Evolutionary conservation across 2,888 invertebrate genomes (phyloP), one percentile per base, ranked within the genome.

Genomic region (Phyllotreta cruciferae): DNA sequence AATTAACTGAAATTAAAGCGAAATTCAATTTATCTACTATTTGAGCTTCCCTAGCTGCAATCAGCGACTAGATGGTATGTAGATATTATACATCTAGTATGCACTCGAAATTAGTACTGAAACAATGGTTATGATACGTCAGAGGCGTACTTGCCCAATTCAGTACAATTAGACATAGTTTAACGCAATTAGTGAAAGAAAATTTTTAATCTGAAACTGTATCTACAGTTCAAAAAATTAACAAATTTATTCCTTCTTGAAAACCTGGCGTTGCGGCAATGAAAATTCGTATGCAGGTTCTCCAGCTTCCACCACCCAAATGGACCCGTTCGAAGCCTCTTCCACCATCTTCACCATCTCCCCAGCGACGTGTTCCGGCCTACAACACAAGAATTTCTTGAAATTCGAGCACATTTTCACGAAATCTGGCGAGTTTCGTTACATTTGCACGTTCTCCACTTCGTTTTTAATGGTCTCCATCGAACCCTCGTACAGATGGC

Each of bases 21-120:
- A 41, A 52, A 37, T 14, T 2, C 10, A 14, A 3, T 14, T 42
- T 37, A 14, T 9, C 42, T n/a, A n/a, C 60, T 60, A 49, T 39
- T 60, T 49, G 60, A 37, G 44, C 60, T 49, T 60, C 60, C 38
- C 60, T 60, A 60, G 60, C 60, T 53, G 60, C 60, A 49, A 52
- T 52, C 60, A 60, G 52, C n/a, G n/a, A n/a, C n/a, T n/a, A n/a
- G n/a, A n/a, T n/a, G n/a, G n/a, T n/a, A n/a, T n/a, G n/a, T n/a
- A n/a, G n/a, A n/a, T n/a, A n/a, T n/a, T n/a, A n/a, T n/a, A n/a
- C n/a, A n/a, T n/a, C n/a, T n/a, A n/a, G n/a, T n/a, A n/a, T n/a
- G n/a, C n/a, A n/a, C n/a, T n/a, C n/a, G n/a, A n/a, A n/a, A n/a
- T n/a, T n/a, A n/a, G n/a, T n/a, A n/a, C n/a, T n/a, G n/a, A n/a